phyloP scores from a whole-genome alignment of 1,140 invertebrate species.

The Ceratitis capitata region DNA sequence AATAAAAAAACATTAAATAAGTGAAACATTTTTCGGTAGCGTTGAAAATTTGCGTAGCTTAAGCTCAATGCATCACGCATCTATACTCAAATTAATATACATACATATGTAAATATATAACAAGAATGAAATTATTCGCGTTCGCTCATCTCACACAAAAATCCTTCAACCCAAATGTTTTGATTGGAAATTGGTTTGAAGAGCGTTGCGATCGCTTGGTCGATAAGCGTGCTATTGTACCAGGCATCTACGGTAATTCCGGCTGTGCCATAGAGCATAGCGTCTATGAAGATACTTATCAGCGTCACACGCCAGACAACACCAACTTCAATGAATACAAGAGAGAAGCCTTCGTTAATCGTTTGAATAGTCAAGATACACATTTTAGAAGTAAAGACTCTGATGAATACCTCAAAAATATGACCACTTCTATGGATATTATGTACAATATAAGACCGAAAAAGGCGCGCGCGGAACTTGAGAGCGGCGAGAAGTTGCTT shows the following conservation, averaged over 20 bases:
- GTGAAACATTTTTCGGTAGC: not conserved
- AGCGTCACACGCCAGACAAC: not conserved
- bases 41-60: not conserved
- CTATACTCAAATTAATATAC: not conserved
- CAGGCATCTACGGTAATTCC: not conserved
- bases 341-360: not conserved
- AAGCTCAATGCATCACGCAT: not conserved
- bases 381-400: constrained; percentile 5
- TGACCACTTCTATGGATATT: not conserved
- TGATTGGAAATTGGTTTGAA: constrained; percentile 9
- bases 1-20: not conserved
- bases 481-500: not conserved
- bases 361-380: not conserved
- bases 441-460: constrained; percentile 9
- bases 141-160: constrained; percentile 12
- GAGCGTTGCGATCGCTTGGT: constrained; percentile 19
- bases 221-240: not conserved
- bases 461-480: not conserved
- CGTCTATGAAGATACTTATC: not conserved
- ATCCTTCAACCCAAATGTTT: not conserved
- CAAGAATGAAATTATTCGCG: not conserved
- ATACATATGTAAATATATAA: not conserved
- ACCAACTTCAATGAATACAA: not conserved
- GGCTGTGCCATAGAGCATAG: not conserved
- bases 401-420: not conserved